These are phyloP conservation scores for Flexamia atlantica DNA, from an alignment of 2,888 invertebrate genomes.

Conservation along the genomic window DNA sequence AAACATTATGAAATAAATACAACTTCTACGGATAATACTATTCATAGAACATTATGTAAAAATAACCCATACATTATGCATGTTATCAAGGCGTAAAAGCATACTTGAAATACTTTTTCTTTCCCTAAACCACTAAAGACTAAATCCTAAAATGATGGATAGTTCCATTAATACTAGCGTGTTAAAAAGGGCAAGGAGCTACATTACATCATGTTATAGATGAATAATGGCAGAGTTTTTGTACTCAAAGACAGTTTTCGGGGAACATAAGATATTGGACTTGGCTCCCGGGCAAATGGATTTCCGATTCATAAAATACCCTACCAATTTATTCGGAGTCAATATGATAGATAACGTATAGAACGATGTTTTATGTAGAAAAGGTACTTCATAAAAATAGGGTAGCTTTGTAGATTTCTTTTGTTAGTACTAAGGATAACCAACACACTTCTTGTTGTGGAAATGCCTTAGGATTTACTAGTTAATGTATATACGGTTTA, in stretches of 20 bases:
- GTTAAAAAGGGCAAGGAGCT: background rate
- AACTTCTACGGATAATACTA: too few relatives aligned
- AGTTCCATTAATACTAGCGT: too few relatives aligned
- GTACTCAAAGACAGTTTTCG: background rate
- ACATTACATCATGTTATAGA: background rate
- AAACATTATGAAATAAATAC: too few relatives aligned
- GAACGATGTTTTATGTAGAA: background rate
- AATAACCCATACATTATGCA: too few relatives aligned
- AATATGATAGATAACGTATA: background rate
- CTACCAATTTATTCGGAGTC: background rate
- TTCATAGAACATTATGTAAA: too few relatives aligned
- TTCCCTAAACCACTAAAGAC: too few relatives aligned
- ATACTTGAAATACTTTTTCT: too few relatives aligned
- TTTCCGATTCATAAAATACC: conserved; percentile 1
- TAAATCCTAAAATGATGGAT: too few relatives aligned
- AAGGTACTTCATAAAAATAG: background rate
- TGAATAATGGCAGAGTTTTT: background rate
- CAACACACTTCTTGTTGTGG: too few relatives aligned
- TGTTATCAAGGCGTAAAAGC: too few relatives aligned
- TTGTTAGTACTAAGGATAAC: background rate
- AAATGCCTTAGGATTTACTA: too few relatives aligned
- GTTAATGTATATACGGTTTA: too few relatives aligned
- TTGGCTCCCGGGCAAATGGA: background rate
- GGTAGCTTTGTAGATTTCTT: background rate
- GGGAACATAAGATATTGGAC: background rate